These are phyloP conservation scores for Augochlorella aurata DNA, from an alignment of 2,888 invertebrate species.

Conservation along the genomic window DNA sequence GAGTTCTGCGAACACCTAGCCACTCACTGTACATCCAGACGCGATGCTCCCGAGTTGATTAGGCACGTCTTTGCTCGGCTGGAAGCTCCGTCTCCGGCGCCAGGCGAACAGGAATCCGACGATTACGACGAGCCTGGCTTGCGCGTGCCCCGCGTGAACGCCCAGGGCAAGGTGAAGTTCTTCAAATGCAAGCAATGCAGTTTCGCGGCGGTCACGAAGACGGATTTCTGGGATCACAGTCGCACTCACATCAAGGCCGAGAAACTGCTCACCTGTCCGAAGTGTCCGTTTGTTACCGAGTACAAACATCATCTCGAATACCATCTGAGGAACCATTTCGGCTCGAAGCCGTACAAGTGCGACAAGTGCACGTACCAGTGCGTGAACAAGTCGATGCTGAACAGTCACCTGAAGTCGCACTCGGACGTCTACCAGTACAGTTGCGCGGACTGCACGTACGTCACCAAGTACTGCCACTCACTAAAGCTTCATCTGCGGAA, in stretches of 20 bases:
- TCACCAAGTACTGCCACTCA: conserved; percentile 98
- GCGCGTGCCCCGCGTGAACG: conserved; percentile 86
- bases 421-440: conserved; percentile 95
- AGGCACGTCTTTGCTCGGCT: conserved; percentile 80
- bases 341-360: conserved; percentile 97
- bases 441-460: conserved; percentile 96
- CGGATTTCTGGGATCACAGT: conserved; percentile 96
- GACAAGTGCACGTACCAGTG: conserved; percentile 94
- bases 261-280: conserved; percentile 93
- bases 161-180: conserved; percentile 92
- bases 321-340: conserved; percentile 96
- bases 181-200: conserved; percentile 97
- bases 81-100: no score
- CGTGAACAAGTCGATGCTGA: conserved; percentile 99
- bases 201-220: conserved; percentile 92
- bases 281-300: conserved; percentile 98
- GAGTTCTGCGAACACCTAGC: conserved; percentile 84
- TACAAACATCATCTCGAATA: conserved; percentile 99
- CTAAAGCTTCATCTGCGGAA: conserved; percentile 97
- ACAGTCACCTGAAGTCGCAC: conserved; percentile 98
- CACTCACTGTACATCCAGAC: conserved; percentile 79
- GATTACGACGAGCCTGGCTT: conserved; percentile 84
- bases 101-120: conserved; percentile 73
- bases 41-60: conserved; percentile 82
- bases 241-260: conserved; percentile 96